A percentile compares a stretch with the other conserved stretches of the same genome.
Conservation (phyloP, 2,797 vertebrate species). For the Lithobates pipiens region DNA sequence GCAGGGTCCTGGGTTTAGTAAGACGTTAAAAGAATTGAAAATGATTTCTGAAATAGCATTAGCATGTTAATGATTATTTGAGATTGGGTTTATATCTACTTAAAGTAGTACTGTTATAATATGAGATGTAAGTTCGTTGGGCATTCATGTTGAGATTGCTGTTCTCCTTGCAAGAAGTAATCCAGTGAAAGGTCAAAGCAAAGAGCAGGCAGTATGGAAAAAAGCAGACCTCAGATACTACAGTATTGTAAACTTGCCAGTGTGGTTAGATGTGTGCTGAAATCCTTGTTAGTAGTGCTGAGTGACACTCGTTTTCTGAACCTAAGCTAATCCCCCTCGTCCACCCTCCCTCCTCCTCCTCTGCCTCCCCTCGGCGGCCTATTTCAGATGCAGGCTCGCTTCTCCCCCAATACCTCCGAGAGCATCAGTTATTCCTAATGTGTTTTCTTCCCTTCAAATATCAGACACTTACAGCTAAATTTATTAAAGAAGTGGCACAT, state of each 20-base stretch:
- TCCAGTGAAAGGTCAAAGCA: not conserved
- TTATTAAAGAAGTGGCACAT: constrained; percentile 18
- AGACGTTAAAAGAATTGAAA: no score
- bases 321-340: not conserved
- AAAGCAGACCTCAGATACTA: not conserved
- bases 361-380: not conserved
- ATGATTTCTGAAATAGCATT: no score
- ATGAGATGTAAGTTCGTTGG: no score
- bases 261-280: not conserved
- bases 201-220: not conserved
- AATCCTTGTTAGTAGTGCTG: not conserved
- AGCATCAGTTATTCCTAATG: constrained; percentile 15
- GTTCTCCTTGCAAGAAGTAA: not conserved
- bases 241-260: not conserved
- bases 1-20: no score
- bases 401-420: not conserved
- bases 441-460: constrained; percentile 20
- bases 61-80: no score
- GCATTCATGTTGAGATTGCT: no score
- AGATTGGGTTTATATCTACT: no score
- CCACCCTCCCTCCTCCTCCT: not conserved
- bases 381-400: constrained; percentile 11
- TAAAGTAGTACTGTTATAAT: no score
- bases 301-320: not conserved
- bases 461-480: constrained; percentile 12